These are phyloP conservation scores for Lepus oiostolus DNA, from an alignment of 2,797 vertebrate genomes.

Conservation along the genomic window DNA sequence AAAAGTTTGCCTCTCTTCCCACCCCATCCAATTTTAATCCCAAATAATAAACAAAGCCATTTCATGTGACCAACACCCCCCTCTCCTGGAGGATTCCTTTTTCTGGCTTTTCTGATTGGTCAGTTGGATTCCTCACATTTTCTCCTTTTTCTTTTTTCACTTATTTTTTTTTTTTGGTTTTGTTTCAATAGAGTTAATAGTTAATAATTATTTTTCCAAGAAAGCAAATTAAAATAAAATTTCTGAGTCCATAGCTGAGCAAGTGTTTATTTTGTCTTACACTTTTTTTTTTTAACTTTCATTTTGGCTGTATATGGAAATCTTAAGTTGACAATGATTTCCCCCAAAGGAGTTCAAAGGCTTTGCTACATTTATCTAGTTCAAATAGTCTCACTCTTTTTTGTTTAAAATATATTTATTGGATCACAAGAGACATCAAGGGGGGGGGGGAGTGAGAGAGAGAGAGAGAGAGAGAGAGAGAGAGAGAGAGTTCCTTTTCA, in stretches of 20 bases:
- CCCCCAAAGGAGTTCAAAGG: background rate
- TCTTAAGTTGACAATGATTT: background rate
- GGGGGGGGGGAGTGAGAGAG: too few species aligned
- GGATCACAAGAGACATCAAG: too few species aligned
- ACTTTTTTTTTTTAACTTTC: background rate
- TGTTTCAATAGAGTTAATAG: background rate
- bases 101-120: background rate
- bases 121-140: background rate
- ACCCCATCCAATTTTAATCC: background rate
- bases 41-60: background rate
- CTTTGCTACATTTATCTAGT: background rate
- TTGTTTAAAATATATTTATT: too few species aligned
- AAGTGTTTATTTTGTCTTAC: background rate
- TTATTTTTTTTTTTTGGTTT: background rate
- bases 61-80: background rate
- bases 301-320: background rate
- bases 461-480: too few species aligned
- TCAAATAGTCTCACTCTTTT: background rate
- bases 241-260: background rate
- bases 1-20: background rate
- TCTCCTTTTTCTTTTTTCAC: background rate
- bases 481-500: too few species aligned
- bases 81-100: background rate
- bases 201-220: background rate
- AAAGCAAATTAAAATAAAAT: conserved; percentile 24